phyloP scores from a whole-genome alignment of 2,113 vertebrate species.

The Epinephelus moara region DNA sequence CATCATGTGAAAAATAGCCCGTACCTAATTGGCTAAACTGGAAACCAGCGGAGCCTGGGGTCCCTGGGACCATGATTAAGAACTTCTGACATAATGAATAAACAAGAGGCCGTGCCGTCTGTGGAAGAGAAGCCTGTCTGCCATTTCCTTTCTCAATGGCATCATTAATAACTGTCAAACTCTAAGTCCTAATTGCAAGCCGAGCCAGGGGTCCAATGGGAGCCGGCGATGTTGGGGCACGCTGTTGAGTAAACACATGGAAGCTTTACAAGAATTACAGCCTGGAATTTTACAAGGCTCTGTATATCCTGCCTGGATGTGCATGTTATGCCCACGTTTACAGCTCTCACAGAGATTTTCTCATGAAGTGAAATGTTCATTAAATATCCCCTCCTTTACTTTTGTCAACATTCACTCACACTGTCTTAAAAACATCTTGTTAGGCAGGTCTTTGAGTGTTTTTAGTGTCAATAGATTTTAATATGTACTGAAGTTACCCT shows the following conservation, averaged over 20 bases:
- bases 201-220: conserved; percentile 65
- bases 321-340: conserved; percentile 49
- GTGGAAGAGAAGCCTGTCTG: conserved; percentile 49
- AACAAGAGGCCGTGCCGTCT: conserved; percentile 57
- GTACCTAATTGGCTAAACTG: conserved; percentile 59
- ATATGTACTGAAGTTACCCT: conserved; percentile 1
- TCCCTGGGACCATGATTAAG: conserved; percentile 61
- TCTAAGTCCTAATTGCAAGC: conserved; percentile 66
- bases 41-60: conserved; percentile 54
- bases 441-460: neutral
- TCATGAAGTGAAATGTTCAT: conserved; percentile 55
- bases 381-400: conserved; percentile 7
- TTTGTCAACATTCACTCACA: conserved; percentile 10
- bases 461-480: conserved; percentile 18
- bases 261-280: conserved; percentile 76
- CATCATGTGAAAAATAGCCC: conserved; percentile 48
- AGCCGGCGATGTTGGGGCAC: conserved; percentile 48
- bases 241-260: conserved; percentile 76
- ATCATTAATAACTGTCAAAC: conserved; percentile 78
- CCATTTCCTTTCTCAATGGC: conserved; percentile 63
- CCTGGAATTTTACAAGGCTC: conserved; percentile 78
- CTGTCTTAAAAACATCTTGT: neutral
- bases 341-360: conserved; percentile 60
- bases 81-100: conserved; percentile 69
- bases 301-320: conserved; percentile 76